A percentile compares a stretch with the other conserved stretches of the same genome.
Conservation (phyloP, 2,888 invertebrate species). For the Macrosoma leucophasiata region DNA sequence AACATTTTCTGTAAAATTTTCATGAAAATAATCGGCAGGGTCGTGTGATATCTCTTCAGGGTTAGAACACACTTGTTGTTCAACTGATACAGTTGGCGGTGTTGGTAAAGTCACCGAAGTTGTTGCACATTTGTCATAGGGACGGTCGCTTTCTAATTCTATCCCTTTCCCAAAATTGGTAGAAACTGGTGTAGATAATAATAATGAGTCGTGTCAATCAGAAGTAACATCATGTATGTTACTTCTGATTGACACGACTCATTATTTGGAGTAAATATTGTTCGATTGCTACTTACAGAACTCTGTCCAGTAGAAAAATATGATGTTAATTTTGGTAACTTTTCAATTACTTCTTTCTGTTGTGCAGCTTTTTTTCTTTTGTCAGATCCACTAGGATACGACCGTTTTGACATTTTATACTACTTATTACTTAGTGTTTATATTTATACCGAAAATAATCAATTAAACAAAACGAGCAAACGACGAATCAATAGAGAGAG, state of each 20-base stretch:
- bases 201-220: too few relatives aligned
- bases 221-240: too few relatives aligned
- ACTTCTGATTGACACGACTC: constrained; percentile 10
- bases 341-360: constrained; percentile 21
- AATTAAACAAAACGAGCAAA: constrained; percentile 4
- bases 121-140: constrained; percentile 17
- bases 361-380: constrained; percentile 20
- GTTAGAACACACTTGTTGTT: constrained; percentile 15
- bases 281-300: constrained; percentile 18
- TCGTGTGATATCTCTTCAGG: constrained; percentile 14
- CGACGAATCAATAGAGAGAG: too few relatives aligned
- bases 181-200: too few relatives aligned
- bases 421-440: constrained; percentile 7
- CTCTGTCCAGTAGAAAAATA: constrained; percentile 20
- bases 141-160: constrained; percentile 14
- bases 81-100: constrained; percentile 17
- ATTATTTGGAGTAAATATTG: constrained; percentile 13
- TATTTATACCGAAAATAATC: constrained; percentile 1
- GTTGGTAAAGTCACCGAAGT: constrained; percentile 9
- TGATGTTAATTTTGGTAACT: constrained; percentile 20
- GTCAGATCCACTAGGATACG: constrained; percentile 19
- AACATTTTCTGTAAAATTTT: constrained; percentile 10
- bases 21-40: constrained; percentile 15
- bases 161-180: too few relatives aligned
- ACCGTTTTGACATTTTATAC: constrained; percentile 10